These are phyloP conservation scores for Apostichopus japonicus DNA, from an alignment of 35 echinoderm and acorn worm species.

Conservation along the genomic window DNA sequence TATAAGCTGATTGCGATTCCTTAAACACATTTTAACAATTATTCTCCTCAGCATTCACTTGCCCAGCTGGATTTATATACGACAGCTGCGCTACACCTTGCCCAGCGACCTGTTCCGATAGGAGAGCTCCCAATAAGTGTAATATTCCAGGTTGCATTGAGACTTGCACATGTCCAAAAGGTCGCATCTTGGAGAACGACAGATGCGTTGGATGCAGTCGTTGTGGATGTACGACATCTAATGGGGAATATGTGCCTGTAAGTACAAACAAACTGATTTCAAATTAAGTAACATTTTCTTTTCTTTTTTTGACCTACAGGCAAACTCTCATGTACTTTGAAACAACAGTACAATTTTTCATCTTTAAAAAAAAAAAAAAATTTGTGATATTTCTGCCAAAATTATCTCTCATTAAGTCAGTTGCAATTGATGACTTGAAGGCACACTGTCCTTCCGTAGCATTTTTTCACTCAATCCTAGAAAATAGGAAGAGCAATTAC, in stretches of 20 bases:
- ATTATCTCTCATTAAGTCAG: too few species aligned
- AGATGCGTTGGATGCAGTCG: slow-evolving; percentile 60
- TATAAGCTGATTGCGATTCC: too few species aligned
- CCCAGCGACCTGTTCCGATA: slow-evolving; percentile 49
- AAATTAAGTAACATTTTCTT: too few species aligned
- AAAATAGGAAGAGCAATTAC: too few species aligned
- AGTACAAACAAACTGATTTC: not conserved
- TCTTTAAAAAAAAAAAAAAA: too few species aligned
- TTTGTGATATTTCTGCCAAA: too few species aligned
- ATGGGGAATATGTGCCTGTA: slow-evolving; percentile 72
- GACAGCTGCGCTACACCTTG: slow-evolving; percentile 44
- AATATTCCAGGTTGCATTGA: slow-evolving; percentile 37
- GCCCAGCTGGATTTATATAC: slow-evolving; percentile 29
- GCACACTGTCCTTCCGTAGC: too few species aligned
- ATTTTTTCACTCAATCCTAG: too few species aligned
- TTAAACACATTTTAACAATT: not conserved
- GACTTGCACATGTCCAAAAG: slow-evolving; percentile 52
- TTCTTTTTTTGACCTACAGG: too few species aligned
- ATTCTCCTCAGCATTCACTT: slow-evolving; percentile 22
- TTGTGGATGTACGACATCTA: slow-evolving; percentile 73
- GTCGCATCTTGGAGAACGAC: slow-evolving; percentile 63
- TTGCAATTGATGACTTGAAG: too few species aligned
- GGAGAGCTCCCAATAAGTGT: slow-evolving; percentile 28
- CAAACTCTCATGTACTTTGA: too few species aligned
- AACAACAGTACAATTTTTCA: too few species aligned